A percentile compares a stretch with the other conserved stretches of the same genome.
Evolutionary conservation across 2,888 invertebrate species (phyloP).

Genomic region (Lucinisca nassula): DNA sequence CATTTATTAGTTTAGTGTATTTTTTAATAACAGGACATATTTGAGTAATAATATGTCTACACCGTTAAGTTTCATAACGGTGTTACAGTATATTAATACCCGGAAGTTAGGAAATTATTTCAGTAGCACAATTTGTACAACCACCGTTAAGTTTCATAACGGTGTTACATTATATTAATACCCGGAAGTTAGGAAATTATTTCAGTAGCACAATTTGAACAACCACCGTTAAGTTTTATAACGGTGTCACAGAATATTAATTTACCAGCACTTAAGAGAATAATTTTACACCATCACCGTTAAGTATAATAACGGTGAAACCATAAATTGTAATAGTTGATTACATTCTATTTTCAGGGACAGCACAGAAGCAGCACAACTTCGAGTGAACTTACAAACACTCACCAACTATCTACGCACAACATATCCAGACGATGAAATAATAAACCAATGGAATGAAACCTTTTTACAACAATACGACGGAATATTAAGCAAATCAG

Average conservation of each 20-base stretch:
- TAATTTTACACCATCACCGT: background rate
- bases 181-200: background rate
- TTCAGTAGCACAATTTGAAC: background rate
- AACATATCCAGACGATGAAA: background rate
- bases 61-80: too few relatives aligned
- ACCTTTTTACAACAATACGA: background rate
- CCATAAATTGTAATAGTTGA: background rate
- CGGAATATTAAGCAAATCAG: background rate
- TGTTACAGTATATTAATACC: too few relatives aligned
- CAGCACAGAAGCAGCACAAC: background rate
- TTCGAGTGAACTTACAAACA: background rate
- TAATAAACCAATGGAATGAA: background rate
- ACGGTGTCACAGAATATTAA: background rate
- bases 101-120: too few relatives aligned
- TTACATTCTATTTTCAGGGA: background rate
- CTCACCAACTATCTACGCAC: background rate
- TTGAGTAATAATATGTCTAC: too few relatives aligned
- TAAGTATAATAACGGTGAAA: background rate
- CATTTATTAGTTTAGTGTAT: too few relatives aligned
- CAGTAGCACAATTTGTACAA: too few relatives aligned
- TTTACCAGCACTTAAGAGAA: background rate
- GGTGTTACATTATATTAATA: background rate
- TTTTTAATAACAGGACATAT: too few relatives aligned
- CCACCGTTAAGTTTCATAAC: background rate
- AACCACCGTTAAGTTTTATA: background rate